A percentile compares a stretch with the other conserved stretches of the same genome.
These are phyloP conservation scores for Apantesis nais DNA, from an alignment of 2,888 invertebrate genomes.

Conservation along the genomic window DNA sequence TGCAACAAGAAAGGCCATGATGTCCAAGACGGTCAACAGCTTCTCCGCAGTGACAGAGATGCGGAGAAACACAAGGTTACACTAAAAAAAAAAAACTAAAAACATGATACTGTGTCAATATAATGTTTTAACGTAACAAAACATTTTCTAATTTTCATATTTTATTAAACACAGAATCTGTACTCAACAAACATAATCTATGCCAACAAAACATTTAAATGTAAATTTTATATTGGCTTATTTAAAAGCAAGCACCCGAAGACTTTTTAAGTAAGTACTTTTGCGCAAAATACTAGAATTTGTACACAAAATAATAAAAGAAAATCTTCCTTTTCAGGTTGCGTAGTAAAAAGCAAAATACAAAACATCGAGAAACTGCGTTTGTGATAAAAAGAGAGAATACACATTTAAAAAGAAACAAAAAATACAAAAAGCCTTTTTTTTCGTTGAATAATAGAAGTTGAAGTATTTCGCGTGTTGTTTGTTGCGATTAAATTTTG, in stretches of 20 bases:
- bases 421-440: constrained; percentile 20
- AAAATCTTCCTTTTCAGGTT: constrained; percentile 58
- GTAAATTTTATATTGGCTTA: background rate
- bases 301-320: constrained; percentile 24
- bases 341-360: constrained; percentile 24
- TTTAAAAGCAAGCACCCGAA: constrained; percentile 10
- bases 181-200: background rate
- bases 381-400: constrained; percentile 73
- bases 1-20: too few relatives aligned
- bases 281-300: constrained; percentile 35
- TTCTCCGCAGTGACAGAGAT: too few relatives aligned
- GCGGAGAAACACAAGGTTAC: too few relatives aligned
- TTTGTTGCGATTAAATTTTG: constrained; percentile 66
- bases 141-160: background rate
- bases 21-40: too few relatives aligned
- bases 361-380: constrained; percentile 62
- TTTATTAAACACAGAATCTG: background rate
- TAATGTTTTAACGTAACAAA: too few relatives aligned
- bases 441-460: constrained; percentile 50
- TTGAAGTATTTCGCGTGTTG: constrained; percentile 69
- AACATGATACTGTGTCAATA: too few relatives aligned
- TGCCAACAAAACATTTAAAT: background rate
- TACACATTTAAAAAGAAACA: constrained; percentile 42
- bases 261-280: constrained; percentile 37
- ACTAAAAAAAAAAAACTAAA: background rate